Percentiles rank a stretch among this genome's conserved stretches.
Conservation (phyloP, 2,113 vertebrate species). For the Sinocyclocheilus rhinocerous region DNA sequence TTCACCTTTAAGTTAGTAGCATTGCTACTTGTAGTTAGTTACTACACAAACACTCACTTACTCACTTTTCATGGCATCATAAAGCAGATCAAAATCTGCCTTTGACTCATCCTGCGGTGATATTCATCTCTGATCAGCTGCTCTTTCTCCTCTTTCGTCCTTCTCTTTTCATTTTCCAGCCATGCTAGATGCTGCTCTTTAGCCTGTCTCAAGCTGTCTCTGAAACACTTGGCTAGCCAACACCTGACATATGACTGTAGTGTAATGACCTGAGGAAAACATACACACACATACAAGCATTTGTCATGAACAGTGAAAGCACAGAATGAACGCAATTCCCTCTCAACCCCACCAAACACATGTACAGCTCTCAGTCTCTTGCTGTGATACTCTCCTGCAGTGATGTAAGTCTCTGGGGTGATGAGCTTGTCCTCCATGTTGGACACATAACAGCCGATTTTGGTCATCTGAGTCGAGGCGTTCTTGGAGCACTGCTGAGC, state of each 20-base stretch:
- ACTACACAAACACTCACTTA: slow-evolving; percentile 66
- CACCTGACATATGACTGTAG: slow-evolving; percentile 82
- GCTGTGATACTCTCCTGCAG: slow-evolving; percentile 80
- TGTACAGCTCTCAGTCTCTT: slow-evolving; percentile 83
- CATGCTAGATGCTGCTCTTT: slow-evolving; percentile 72
- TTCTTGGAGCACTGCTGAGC: slow-evolving; percentile 79
- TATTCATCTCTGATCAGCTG: slow-evolving; percentile 74
- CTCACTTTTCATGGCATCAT: slow-evolving; percentile 83
- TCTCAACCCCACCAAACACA: slow-evolving; percentile 32
- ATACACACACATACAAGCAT: neutral
- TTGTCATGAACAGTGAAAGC: neutral
- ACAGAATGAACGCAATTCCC: neutral
- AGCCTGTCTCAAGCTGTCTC: slow-evolving; percentile 72
- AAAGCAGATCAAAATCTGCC: slow-evolving; percentile 88
- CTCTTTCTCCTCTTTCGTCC: slow-evolving; percentile 77
- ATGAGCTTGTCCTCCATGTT: slow-evolving; percentile 82
- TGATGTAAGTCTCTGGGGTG: slow-evolving; percentile 78
- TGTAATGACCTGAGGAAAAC: slow-evolving; percentile 75
- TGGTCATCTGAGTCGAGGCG: slow-evolving; percentile 89
- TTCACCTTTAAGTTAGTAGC: neutral
- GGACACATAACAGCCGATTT: slow-evolving; percentile 85
- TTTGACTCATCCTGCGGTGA: slow-evolving; percentile 76
- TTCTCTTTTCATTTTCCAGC: slow-evolving; percentile 76
- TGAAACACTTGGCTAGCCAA: slow-evolving; percentile 79
- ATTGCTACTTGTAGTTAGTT: too few species aligned